Evolutionary conservation across 2,888 invertebrate species (phyloP).

Genomic region (Tridacna crocea): DNA sequence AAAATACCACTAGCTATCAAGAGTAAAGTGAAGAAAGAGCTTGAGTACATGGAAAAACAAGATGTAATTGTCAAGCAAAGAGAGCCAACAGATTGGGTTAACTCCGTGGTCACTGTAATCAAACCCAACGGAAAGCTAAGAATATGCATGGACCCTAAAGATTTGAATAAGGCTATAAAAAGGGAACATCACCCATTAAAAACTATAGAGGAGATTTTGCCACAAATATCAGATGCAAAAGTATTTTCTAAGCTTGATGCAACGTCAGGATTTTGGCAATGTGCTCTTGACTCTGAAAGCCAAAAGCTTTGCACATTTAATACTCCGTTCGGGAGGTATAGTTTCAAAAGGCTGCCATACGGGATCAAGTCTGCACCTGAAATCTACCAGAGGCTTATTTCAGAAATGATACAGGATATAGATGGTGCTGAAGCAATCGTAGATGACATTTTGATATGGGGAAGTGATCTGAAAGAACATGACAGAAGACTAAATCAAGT

Average conservation of each 20-base stretch:
- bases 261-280: constrained; percentile 52
- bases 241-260: constrained; percentile 57
- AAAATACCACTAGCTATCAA: constrained; percentile 44
- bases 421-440: constrained; percentile 47
- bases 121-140: constrained; percentile 46
- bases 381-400: constrained; percentile 44
- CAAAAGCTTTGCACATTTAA: constrained; percentile 54
- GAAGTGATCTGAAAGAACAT: constrained; percentile 42
- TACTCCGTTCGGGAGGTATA: constrained; percentile 44
- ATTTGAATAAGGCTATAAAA: constrained; percentile 54
- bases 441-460: constrained; percentile 56
- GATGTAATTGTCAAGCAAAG: constrained; percentile 55
- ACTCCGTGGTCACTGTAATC: too few species aligned
- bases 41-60: constrained; percentile 45
- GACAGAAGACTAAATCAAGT: constrained; percentile 33
- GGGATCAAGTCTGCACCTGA: constrained; percentile 51
- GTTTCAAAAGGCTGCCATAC: constrained; percentile 45
- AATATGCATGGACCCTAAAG: constrained; percentile 57
- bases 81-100: too few species aligned
- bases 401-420: constrained; percentile 38
- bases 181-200: constrained; percentile 62
- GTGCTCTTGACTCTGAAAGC: constrained; percentile 36
- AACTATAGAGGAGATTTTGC: constrained; percentile 57
- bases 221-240: constrained; percentile 43
- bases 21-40: constrained; percentile 46